Conservation (phyloP, 2,888 invertebrate genomes). For the Tethea ocularis region DNA sequence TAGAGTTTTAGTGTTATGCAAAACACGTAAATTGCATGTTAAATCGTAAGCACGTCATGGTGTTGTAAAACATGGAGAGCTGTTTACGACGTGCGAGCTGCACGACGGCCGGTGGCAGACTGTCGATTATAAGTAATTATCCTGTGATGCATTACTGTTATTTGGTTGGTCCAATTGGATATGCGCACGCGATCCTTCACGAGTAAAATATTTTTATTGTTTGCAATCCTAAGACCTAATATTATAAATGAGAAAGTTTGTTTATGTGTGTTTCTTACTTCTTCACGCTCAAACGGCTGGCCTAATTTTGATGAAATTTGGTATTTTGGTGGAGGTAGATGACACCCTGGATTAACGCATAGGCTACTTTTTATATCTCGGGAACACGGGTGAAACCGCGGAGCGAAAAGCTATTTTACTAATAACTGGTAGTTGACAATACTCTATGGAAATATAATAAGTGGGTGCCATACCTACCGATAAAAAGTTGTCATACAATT, state of each 20-base stretch:
- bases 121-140: constrained; percentile 53
- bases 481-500: constrained; percentile 9
- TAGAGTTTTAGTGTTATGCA: constrained; percentile 22
- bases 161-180: constrained; percentile 21
- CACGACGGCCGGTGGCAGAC: constrained; percentile 47
- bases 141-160: constrained; percentile 40
- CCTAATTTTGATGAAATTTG: too few species aligned
- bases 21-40: constrained; percentile 13
- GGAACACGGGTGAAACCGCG: too few species aligned
- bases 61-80: constrained; percentile 11
- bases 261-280: too few species aligned
- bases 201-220: constrained; percentile 2
- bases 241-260: too few species aligned
- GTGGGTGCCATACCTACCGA: background rate
- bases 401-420: too few species aligned
- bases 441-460: background rate
- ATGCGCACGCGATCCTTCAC: constrained; percentile 34
- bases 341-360: too few species aligned
- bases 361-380: too few species aligned
- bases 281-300: too few species aligned
- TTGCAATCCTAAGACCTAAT: too few species aligned
- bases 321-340: too few species aligned
- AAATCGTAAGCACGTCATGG: constrained; percentile 35
- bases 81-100: constrained; percentile 55
- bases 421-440: too few species aligned